phyloP scores from a whole-genome alignment of 2,888 invertebrate genomes.

The Amphipoea lucens region DNA sequence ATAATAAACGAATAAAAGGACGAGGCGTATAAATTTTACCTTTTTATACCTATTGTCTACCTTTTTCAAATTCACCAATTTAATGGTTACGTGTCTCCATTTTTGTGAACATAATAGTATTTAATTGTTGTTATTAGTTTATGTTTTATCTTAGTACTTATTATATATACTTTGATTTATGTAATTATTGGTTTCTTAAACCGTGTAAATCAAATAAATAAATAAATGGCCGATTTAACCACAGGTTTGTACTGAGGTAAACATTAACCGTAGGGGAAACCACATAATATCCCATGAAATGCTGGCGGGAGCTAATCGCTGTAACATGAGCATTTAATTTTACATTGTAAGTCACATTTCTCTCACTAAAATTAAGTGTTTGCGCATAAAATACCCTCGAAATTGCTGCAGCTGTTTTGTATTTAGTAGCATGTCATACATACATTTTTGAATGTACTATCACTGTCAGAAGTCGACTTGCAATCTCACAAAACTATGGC shows the following conservation, averaged over 20 bases:
- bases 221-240: not conserved
- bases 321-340: constrained; percentile 34
- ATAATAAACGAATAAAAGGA: not conserved
- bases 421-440: constrained; percentile 4
- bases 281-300: constrained; percentile 10
- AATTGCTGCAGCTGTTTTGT: constrained; percentile 18
- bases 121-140: too few relatives aligned
- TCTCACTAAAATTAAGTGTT: constrained; percentile 28
- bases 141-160: too few relatives aligned
- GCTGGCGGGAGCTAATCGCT: constrained; percentile 9
- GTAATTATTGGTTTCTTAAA: too few relatives aligned
- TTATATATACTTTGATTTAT: too few relatives aligned
- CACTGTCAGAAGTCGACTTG: too few relatives aligned
- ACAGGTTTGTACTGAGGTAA: not conserved
- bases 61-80: too few relatives aligned
- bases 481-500: too few relatives aligned
- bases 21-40: not conserved
- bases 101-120: too few relatives aligned
- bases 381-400: not conserved
- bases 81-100: too few relatives aligned
- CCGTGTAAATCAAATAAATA: too few relatives aligned
- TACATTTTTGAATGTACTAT: not conserved
- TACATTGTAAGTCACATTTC: constrained; percentile 34
- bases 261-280: constrained; percentile 2
- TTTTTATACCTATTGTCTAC: too few relatives aligned